phyloP scores from a whole-genome alignment of 23 tunicate genomes.

The Ascidia mentula region DNA sequence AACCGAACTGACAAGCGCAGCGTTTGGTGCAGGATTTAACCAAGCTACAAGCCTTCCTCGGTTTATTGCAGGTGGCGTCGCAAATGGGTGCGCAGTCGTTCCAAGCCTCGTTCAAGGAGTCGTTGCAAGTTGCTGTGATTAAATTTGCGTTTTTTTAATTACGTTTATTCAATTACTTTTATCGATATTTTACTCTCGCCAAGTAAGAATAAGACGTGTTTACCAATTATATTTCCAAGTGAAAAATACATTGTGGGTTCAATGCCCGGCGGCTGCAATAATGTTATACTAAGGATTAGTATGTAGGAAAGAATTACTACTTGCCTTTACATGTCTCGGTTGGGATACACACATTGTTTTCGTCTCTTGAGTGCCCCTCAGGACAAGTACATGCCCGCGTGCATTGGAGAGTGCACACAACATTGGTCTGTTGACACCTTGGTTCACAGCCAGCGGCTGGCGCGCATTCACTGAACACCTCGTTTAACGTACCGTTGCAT shows the following conservation, averaged over 20 bases:
- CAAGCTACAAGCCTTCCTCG: constrained; percentile 15
- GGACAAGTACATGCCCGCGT: not conserved
- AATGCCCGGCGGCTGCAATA: too few relatives aligned
- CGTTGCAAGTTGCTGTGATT: constrained; percentile 27
- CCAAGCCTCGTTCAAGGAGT: constrained; percentile 27
- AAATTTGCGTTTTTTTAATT: too few relatives aligned
- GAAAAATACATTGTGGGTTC: too few relatives aligned
- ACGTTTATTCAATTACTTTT: too few relatives aligned
- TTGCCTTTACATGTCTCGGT: not conserved
- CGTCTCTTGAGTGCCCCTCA: not conserved
- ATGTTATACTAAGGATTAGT: too few relatives aligned
- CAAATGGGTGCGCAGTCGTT: constrained; percentile 42
- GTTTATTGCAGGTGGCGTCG: constrained; percentile 52
- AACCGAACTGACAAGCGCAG: constrained; percentile 34
- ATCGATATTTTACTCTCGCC: too few relatives aligned
- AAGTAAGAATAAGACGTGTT: too few relatives aligned
- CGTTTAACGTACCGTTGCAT: not conserved
- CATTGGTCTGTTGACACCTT: not conserved
- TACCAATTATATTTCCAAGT: too few relatives aligned
- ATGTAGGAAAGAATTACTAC: not conserved
- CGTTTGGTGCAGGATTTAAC: constrained; percentile 28
- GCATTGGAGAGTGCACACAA: not conserved
- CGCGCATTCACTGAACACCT: not conserved
- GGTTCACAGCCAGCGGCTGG: not conserved
- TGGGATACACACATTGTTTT: not conserved